These are phyloP conservation scores for Euzophera pinguis DNA, from an alignment of 2,888 invertebrate genomes.

Conservation along the genomic window DNA sequence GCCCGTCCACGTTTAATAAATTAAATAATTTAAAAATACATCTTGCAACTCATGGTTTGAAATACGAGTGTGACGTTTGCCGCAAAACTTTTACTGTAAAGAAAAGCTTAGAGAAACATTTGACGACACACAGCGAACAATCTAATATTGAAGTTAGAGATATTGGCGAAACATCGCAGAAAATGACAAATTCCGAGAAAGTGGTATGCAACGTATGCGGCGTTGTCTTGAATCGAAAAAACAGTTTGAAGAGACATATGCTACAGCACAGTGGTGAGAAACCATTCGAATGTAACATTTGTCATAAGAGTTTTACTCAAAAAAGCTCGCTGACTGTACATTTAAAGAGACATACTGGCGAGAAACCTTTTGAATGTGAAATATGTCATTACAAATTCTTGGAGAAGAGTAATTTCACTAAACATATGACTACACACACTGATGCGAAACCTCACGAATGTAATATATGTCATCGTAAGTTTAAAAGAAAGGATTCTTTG, in stretches of 20 bases:
- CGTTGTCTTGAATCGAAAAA: neutral
- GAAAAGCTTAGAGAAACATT: neutral
- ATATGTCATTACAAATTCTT: neutral
- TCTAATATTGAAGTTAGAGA: neutral
- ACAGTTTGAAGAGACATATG: constrained; percentile 1
- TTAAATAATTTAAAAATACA: neutral
- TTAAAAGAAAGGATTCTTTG: neutral
- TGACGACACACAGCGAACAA: neutral
- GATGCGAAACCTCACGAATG: constrained; percentile 1
- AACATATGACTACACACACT: neutral
- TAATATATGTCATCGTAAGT: neutral
- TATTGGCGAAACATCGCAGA: neutral
- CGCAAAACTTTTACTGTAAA: neutral
- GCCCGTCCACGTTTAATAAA: neutral
- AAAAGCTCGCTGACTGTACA: neutral
- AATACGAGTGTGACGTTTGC: neutral
- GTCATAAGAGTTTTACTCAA: neutral
- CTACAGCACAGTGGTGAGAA: neutral
- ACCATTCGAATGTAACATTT: neutral
- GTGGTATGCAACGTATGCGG: constrained; percentile 1
- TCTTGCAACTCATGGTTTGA: neutral
- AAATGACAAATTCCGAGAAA: neutral
- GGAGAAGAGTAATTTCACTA: neutral
- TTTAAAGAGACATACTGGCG: constrained; percentile 1
- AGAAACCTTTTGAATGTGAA: neutral